Evolutionary conservation across 2,888 invertebrate species (phyloP), one percentile per base, ranked within the genome.

Genomic region (Chromoteleia sp.): DNA sequence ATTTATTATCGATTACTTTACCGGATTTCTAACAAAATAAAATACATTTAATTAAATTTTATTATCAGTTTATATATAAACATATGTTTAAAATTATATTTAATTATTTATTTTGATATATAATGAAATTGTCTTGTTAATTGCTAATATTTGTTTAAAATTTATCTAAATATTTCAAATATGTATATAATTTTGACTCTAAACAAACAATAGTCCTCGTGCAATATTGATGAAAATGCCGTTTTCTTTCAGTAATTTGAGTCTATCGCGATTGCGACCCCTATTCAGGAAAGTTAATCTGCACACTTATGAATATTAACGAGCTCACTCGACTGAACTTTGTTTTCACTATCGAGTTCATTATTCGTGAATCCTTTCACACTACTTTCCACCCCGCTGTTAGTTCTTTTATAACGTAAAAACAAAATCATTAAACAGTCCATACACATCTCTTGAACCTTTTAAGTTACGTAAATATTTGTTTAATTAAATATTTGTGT

Each of bases 271-370:
- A 76, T 68, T 30, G 54, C 21, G 43, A 43, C 25, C 50, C 70
- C 41, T 33, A 54, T 61, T 45, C 61, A 61, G 45, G 33, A 14
- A 61, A 77, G 68, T 70, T 77, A 61, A 76, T 76, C 76, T 54
- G 54, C 52, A 45, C 52, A 70, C 70, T 77, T 77, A 70, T 70
- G 76, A 70, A 70, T 77, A 77, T 77, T 77, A 77, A 77, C 61
- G 61, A 77, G 70, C 76, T 77, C 61, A 29, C 61, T 68, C 52
- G 25, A 45, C 43, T 48, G 61, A 70, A 77, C 70, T 76, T 76
- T 77, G 68, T 70, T 77, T 77, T 77, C 70, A 63, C 76, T 77
- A 77, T 61, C 68, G 54, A 61, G 54, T 63, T 77, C 68, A 63
- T 77, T 77, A 70, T 56, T 63, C 54, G 54, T 36, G 36, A 70